Evolutionary conservation across 2,888 invertebrate genomes (phyloP), one percentile per base, ranked within the genome.

Genomic region (Lacanobia oleracea): DNA sequence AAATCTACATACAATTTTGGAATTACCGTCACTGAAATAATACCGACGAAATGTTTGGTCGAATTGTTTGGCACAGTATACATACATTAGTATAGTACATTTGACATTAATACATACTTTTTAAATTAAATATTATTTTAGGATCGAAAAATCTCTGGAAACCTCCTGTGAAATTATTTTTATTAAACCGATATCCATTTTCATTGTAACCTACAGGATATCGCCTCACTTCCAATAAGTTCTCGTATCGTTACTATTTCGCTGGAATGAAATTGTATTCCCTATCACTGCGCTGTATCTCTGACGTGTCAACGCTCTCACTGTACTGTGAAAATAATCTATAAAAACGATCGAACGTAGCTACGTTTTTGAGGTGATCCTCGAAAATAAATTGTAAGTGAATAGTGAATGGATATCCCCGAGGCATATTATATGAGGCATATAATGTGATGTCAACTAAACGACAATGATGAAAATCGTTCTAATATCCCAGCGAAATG

Each of bases 201-300:
- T 43, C 12, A 33, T 6, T 12, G 43, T 43, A 12, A 64, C 16
- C 0, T 27, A 53, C 10, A 48, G 5, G 7, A 59, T 45, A 67
- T 21, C 21, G 18, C 14, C 40, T 18, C 18, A 48, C 12, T 27
- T 59, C 53, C 45, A 51, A 45, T 67, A 51, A 45, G 9, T 37
- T 76, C 70, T 9, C 18, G 16, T n/a, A 43, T 40, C 37, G 45
- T n/a, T 18, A 54, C 14, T 64, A 40, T 74, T 74, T 54, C 21
- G 14, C 37, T 54, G 14, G 40, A 65, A 23, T 54, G 40, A 65
- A 64, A 72, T 72, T 64, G 65, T 14, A 53, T 72, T 43, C 43
- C 33, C 53, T 72, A 74, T 74, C 65, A 64, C 23, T 14, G 45
- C 21, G 8, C 14, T 53, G 10, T 45, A 62, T 72, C 27, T 21